Evolutionary conservation across 2,797 vertebrate genomes (phyloP).

Genomic region (Meriones psammophilus): DNA sequence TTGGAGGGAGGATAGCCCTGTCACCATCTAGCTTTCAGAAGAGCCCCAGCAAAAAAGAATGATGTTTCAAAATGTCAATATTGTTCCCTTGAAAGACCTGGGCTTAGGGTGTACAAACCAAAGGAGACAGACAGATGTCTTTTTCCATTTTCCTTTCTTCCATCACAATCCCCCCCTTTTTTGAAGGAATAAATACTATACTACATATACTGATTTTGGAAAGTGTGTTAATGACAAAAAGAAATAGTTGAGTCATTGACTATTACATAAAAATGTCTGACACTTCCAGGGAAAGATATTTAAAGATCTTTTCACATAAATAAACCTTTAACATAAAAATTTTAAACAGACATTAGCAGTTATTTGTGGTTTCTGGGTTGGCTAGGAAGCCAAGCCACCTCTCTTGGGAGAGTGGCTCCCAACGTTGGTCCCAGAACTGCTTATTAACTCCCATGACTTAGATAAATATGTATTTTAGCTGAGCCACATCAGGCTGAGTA

Average conservation of each 20-base stretch:
- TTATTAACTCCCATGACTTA: background rate
- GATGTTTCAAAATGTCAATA: background rate
- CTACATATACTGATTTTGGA: background rate
- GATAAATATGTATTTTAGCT: background rate
- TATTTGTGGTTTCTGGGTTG: slow-evolving; percentile 46
- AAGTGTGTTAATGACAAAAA: background rate
- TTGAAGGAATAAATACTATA: background rate
- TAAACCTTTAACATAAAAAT: background rate
- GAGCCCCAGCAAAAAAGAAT: background rate
- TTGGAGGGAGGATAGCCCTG: background rate
- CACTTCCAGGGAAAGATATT: background rate
- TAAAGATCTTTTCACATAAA: background rate
- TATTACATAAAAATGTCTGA: background rate
- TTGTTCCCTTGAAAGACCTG: background rate
- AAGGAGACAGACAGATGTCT: background rate
- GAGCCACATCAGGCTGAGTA: background rate
- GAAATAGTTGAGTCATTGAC: background rate
- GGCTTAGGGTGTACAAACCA: background rate
- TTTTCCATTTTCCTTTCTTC: background rate
- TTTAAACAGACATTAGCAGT: background rate
- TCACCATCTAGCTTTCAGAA: background rate
- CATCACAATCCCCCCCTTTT: background rate
- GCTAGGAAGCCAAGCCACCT: background rate
- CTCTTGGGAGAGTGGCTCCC: background rate
- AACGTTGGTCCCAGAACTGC: background rate